Percentiles rank a stretch among this genome's conserved stretches.
These are phyloP conservation scores for Blastomussa wellsi DNA, from an alignment of 92 coral and sea anemone genomes.

Conservation along the genomic window DNA sequence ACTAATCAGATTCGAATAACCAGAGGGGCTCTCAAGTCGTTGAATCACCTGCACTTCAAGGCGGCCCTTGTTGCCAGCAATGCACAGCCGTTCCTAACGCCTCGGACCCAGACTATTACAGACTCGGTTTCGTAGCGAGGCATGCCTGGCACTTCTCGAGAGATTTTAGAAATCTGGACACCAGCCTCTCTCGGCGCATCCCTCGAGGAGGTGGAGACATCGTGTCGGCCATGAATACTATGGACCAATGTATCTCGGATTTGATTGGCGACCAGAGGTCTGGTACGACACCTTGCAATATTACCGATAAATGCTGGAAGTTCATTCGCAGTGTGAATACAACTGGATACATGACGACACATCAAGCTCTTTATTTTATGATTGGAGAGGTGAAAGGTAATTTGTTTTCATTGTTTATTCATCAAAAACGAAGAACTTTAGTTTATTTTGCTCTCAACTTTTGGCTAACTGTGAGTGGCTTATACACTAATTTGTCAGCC, in stretches of 20 bases:
- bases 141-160: constrained; percentile 15
- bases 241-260: constrained; percentile 28
- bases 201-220: neutral
- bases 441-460: too few relatives aligned
- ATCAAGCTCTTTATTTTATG: constrained; percentile 34
- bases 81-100: constrained; percentile 25
- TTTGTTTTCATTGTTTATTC: neutral
- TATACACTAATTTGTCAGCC: too few relatives aligned
- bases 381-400: constrained; percentile 23
- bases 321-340: constrained; percentile 3
- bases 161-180: constrained; percentile 20
- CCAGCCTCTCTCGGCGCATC: neutral
- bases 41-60: neutral
- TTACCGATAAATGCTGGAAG: constrained; percentile 18
- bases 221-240: neutral
- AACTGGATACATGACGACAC: constrained; percentile 24
- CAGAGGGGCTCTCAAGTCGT: neutral
- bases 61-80: neutral
- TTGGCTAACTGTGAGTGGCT: too few relatives aligned
- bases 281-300: constrained; percentile 12
- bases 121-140: constrained; percentile 19
- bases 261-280: constrained; percentile 11
- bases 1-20: constrained; percentile 4
- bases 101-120: constrained; percentile 23
- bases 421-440: neutral